Percentiles rank a stretch among this genome's conserved stretches.
Evolutionary conservation across 2,113 vertebrate species (phyloP).

Genomic region (Colaptes auratus): DNA sequence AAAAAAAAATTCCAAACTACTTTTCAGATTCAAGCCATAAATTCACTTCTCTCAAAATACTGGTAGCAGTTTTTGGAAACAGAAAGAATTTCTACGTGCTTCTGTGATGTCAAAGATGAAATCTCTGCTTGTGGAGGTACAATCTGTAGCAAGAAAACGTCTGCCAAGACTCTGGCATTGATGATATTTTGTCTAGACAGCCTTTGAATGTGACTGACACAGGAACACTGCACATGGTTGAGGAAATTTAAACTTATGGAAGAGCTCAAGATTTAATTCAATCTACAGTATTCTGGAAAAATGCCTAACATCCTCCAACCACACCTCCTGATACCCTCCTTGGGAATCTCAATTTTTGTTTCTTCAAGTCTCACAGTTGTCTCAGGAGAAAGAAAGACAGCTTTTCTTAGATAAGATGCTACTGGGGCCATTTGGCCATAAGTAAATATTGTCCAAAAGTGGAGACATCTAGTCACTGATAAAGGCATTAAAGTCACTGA

Average conservation of each 20-base stretch:
- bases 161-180: slow-evolving; percentile 55
- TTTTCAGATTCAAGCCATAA: slow-evolving; percentile 8
- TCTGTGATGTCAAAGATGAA: slow-evolving; percentile 56
- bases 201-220: slow-evolving; percentile 47
- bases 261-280: slow-evolving; percentile 8
- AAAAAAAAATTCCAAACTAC: slow-evolving; percentile 2
- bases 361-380: background rate
- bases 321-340: background rate
- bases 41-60: slow-evolving; percentile 25
- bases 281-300: background rate
- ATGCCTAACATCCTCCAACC: background rate
- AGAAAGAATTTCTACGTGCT: slow-evolving; percentile 9
- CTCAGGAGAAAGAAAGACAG: background rate
- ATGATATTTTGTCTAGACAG: slow-evolving; percentile 63
- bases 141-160: slow-evolving; percentile 36
- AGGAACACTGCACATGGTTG: slow-evolving; percentile 35
- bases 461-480: background rate
- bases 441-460: background rate
- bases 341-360: background rate
- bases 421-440: background rate
- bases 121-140: slow-evolving; percentile 33
- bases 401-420: background rate
- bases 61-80: background rate
- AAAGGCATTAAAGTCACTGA: background rate
- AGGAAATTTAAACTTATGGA: slow-evolving; percentile 32